These are phyloP conservation scores for Ctenochaetus hawaiiensis DNA, from an alignment of 2,797 vertebrate species.

Conservation along the genomic window DNA sequence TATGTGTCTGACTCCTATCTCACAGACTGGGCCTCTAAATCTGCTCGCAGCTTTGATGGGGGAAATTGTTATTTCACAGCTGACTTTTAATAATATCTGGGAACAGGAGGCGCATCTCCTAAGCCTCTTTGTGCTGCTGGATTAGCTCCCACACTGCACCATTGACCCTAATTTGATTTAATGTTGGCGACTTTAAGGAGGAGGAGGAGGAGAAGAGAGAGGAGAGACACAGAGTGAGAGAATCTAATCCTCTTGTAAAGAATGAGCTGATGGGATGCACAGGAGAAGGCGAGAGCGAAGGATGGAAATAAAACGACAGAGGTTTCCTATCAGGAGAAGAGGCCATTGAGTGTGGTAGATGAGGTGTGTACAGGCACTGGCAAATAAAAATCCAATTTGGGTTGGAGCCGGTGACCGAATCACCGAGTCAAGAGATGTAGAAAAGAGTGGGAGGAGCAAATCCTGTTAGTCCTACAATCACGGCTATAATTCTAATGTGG, in stretches of 20 bases:
- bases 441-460: conserved; percentile 66
- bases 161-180: conserved; percentile 89
- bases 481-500: conserved; percentile 80
- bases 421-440: conserved; percentile 61
- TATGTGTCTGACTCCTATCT: conserved; percentile 64
- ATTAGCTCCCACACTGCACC: conserved; percentile 86
- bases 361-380: conserved; percentile 75
- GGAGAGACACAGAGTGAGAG: conserved; percentile 66
- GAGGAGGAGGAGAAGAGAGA: conserved; percentile 68
- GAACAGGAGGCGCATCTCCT: conserved; percentile 84
- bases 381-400: conserved; percentile 82
- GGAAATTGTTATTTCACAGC: conserved; percentile 84
- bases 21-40: conserved; percentile 61
- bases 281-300: conserved; percentile 52
- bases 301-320: conserved; percentile 78
- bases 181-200: conserved; percentile 83
- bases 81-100: conserved; percentile 85
- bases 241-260: conserved; percentile 86
- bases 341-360: conserved; percentile 76
- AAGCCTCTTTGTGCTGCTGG: conserved; percentile 85
- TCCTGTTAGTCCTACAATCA: conserved; percentile 82
- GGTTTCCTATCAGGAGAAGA: conserved; percentile 73
- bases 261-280: conserved; percentile 80
- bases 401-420: conserved; percentile 66
- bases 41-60: conserved; percentile 77